phyloP scores from a whole-genome alignment of 2,797 vertebrate genomes.

The Gambusia yucatana region DNA sequence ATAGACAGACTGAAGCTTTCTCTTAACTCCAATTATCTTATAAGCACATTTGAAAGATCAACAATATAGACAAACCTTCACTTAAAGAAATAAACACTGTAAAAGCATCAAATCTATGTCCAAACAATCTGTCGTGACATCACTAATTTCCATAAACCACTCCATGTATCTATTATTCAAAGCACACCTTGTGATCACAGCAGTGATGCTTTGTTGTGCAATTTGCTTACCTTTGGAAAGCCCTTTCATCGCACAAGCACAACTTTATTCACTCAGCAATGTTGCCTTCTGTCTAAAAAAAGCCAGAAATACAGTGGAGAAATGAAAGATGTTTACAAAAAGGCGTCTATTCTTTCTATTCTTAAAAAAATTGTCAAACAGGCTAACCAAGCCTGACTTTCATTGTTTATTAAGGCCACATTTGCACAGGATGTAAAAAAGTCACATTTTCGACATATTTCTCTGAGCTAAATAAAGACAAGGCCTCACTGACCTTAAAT shows the following conservation, averaged over 20 bases:
- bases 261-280: not conserved
- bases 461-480: slow-evolving; percentile 1
- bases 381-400: not conserved
- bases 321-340: not conserved
- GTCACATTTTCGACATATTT: not conserved
- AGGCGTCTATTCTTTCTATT: not conserved
- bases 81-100: not conserved
- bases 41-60: not conserved
- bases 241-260: not conserved
- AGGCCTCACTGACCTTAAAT: slow-evolving; percentile 3
- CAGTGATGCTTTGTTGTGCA: not conserved
- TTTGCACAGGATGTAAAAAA: slow-evolving; percentile 5
- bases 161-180: slow-evolving; percentile 7
- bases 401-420: no score
- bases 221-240: slow-evolving; percentile 2
- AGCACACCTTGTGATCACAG: not conserved
- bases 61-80: not conserved
- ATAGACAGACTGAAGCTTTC: not conserved
- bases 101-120: not conserved
- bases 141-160: slow-evolving; percentile 1
- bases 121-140: slow-evolving; percentile 8
- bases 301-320: not conserved
- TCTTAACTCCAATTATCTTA: not conserved
- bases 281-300: not conserved
- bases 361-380: not conserved